Evolutionary conservation across 2,797 vertebrate species (phyloP).

Genomic region (Sebastes hubbsi): DNA sequence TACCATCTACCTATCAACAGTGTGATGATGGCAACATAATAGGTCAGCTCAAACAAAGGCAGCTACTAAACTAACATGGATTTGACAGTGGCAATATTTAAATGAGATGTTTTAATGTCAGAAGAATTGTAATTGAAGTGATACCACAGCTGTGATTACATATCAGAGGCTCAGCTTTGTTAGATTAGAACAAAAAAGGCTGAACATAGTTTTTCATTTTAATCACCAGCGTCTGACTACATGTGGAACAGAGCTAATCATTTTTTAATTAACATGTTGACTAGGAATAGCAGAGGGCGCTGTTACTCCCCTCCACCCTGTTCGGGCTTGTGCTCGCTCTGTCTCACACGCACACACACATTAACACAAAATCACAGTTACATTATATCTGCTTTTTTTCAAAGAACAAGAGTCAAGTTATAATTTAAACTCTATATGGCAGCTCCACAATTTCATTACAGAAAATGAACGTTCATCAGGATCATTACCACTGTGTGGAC

Average conservation of each 20-base stretch:
- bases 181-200: conserved; percentile 72
- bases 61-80: conserved; percentile 13
- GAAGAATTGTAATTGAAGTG: conserved; percentile 67
- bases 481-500: not conserved
- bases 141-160: conserved; percentile 74
- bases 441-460: not conserved
- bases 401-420: not conserved
- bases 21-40: not conserved
- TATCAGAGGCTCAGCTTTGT: conserved; percentile 60
- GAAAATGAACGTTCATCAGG: not conserved
- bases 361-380: conserved; percentile 4
- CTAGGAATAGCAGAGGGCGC: conserved; percentile 77
- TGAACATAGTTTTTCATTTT: conserved; percentile 67
- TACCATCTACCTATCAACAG: not conserved
- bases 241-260: conserved; percentile 77
- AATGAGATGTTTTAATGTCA: conserved; percentile 55
- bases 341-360: conserved; percentile 9
- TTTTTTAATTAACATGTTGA: conserved; percentile 92
- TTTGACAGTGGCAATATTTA: conserved; percentile 25
- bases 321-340: conserved; percentile 35
- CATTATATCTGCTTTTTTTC: not conserved
- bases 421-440: not conserved
- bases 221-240: conserved; percentile 73
- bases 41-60: conserved; percentile 14
- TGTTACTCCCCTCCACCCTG: conserved; percentile 40